Percentiles rank a stretch among this genome's conserved stretches.
Conservation (phyloP, 2,888 invertebrate genomes). For the Netelia virgata region DNA sequence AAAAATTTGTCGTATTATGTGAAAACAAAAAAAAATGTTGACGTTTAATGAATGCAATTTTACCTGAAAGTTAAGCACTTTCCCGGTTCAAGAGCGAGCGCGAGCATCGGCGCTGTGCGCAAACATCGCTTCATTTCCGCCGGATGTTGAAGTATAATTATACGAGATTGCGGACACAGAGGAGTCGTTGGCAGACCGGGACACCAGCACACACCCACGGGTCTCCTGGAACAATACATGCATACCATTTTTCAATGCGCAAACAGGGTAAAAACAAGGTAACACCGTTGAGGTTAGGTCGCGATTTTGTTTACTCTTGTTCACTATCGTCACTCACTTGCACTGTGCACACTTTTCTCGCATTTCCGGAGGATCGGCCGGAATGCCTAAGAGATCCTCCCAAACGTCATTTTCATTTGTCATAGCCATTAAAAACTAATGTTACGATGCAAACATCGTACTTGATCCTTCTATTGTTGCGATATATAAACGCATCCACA, state of each 20-base stretch:
- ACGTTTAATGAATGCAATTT: background rate
- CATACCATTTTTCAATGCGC: constrained; percentile 1
- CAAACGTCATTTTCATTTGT: constrained; percentile 85
- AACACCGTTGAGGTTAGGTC: constrained; percentile 49
- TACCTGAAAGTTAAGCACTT: constrained; percentile 88
- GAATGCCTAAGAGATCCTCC: constrained; percentile 90
- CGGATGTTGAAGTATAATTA: constrained; percentile 96
- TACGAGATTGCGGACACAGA: constrained; percentile 89
- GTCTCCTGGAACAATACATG: constrained; percentile 88
- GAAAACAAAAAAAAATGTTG: background rate
- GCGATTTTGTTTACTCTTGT: background rate
- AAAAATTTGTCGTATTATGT: background rate
- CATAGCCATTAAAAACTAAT: constrained; percentile 64
- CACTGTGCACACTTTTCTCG: constrained; percentile 90
- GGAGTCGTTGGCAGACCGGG: constrained; percentile 91
- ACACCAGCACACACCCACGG: constrained; percentile 96
- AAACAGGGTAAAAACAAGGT: constrained; percentile 5
- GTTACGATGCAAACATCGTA: constrained; percentile 51
- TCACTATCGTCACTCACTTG: constrained; percentile 87
- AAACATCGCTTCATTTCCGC: constrained; percentile 96
- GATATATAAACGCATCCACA: background rate
- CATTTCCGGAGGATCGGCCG: constrained; percentile 91
- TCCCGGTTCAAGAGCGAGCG: constrained; percentile 90
- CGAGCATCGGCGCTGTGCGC: constrained; percentile 95
- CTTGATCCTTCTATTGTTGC: constrained; percentile 41